phyloP scores from a whole-genome alignment of 2,888 invertebrate genomes.

The Malthinus flaveolus region DNA sequence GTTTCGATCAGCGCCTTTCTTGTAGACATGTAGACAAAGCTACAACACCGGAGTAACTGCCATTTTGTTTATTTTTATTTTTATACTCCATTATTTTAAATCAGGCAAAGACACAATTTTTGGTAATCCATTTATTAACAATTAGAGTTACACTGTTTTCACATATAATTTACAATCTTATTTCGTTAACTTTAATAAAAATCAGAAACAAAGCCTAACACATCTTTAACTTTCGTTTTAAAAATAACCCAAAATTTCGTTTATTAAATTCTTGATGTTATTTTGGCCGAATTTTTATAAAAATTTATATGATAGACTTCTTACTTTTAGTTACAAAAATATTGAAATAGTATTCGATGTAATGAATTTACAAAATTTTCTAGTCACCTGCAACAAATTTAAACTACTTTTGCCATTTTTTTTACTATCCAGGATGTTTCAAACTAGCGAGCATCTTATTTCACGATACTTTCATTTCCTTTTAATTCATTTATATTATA shows the following conservation, averaged over 20 bases:
- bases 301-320: slow-evolving; percentile 7
- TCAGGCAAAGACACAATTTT: background rate
- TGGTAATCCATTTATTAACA: slow-evolving; percentile 41
- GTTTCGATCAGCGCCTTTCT: slow-evolving; percentile 19
- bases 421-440: too few relatives aligned
- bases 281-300: background rate
- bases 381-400: background rate
- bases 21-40: slow-evolving; percentile 6
- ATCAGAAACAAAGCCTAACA: slow-evolving; percentile 5
- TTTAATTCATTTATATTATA: too few relatives aligned
- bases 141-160: slow-evolving; percentile 34
- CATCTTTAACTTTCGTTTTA: background rate
- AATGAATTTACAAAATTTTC: slow-evolving; percentile 1
- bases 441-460: too few relatives aligned
- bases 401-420: too few relatives aligned
- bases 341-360: slow-evolving; percentile 28
- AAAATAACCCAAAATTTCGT: background rate
- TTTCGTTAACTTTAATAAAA: slow-evolving; percentile 17
- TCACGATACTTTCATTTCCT: too few relatives aligned
- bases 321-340: slow-evolving; percentile 22
- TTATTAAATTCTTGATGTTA: too few relatives aligned
- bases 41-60: background rate
- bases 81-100: too few relatives aligned
- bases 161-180: slow-evolving; percentile 26
- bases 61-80: background rate